Evolutionary conservation across 2,797 vertebrate species (phyloP).

Genomic region (Nyctalus aviator): DNA sequence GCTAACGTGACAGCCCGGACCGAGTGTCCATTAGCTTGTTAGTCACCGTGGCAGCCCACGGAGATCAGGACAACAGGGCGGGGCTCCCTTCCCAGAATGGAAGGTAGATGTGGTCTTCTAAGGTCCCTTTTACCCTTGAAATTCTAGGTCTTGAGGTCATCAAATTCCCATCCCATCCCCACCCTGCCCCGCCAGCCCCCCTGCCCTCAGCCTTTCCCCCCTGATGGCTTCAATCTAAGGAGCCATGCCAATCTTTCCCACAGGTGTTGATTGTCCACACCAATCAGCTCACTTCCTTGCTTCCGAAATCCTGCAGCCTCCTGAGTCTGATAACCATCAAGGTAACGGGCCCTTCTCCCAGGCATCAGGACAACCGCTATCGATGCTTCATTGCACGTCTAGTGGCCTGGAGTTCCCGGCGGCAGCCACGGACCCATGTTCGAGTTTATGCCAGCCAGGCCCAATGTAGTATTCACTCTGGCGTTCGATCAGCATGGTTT

Average conservation of each 20-base stretch:
- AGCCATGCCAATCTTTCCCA: neutral
- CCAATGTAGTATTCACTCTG: rapidly evolving
- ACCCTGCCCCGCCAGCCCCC: too few relatives aligned
- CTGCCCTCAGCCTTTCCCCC: neutral
- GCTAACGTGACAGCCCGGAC: neutral
- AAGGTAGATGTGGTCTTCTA: neutral
- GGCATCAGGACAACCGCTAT: rapidly evolving
- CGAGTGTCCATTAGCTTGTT: neutral
- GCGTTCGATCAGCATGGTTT: neutral
- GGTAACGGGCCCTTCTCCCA: constrained; percentile 85
- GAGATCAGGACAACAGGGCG: neutral
- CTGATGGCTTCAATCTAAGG: neutral
- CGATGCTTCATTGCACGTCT: too few relatives aligned
- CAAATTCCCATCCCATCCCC: neutral
- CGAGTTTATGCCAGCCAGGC: neutral
- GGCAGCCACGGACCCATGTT: neutral
- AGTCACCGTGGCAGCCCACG: neutral
- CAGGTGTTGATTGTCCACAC: constrained; percentile 96
- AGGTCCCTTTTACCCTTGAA: neutral
- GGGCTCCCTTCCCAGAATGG: neutral
- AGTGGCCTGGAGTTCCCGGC: neutral
- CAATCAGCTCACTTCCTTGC: constrained; percentile 91
- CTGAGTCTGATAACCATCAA: constrained; percentile 92
- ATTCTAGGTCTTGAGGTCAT: neutral
- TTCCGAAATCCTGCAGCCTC: constrained; percentile 94